Evolutionary conservation across 2,113 vertebrate species (phyloP), one percentile per base, ranked within the genome.

Genomic region (Tringa solitaria): DNA sequence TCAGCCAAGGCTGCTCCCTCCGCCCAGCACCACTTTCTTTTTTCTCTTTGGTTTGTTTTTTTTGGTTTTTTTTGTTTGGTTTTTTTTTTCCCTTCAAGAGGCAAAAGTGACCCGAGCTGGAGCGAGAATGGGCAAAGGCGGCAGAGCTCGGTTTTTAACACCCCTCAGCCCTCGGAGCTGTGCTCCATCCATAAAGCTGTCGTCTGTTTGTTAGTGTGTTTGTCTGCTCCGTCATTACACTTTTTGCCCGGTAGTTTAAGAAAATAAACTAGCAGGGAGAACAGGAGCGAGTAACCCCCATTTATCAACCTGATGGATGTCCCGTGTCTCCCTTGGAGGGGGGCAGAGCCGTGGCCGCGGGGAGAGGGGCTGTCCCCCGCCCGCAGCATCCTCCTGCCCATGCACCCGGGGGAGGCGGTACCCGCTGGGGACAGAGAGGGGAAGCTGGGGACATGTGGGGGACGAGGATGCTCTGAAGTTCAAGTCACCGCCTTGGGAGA

Each of bases 151-250:
- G 41, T 35, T 88, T 93, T 84, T 95, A 76, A 75, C 80, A 23
- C 32, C 26, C 35, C 68, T 70, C 54, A 81, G 50, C 56, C 37
- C 81, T 84, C n/a, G 53, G 84, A 96, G 82, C 68, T 35, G 65
- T 72, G 64, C 75, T 61, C 79, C 89, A 87, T 96, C 94, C 89
- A 97, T 96, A 97, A 97, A 97, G 87, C 96, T 96, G 96, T 97
- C 95, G 94, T 86, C 95, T 96, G 94, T 95, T 95, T 96, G 84
- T 97, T 93, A 95, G 57, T 77, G 76, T 89, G 94, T 97, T 95
- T 87, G 95, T 89, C 97, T 28, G 84, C 83, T 92, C 91, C 79
- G 3, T 96, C 94, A 72, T 93, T 89, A 85, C 84, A 7, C 51
- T 78, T 95, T 82, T 91, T 81, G 43, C 93, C 90, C 96, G 46